These are phyloP conservation scores for Podotricha telesiphe DNA, from an alignment of 2,888 invertebrate species.

Conservation along the genomic window DNA sequence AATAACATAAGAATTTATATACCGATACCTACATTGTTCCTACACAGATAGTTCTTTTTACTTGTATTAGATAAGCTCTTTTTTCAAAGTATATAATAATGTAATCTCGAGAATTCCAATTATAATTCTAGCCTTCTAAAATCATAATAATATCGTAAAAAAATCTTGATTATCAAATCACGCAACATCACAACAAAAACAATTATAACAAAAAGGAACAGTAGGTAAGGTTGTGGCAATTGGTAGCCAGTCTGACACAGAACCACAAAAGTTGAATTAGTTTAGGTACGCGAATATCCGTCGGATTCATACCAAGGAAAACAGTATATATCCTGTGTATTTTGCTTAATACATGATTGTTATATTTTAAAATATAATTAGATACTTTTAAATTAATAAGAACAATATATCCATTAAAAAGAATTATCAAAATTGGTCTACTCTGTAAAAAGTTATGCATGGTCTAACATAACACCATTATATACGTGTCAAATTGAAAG, in stretches of 20 bases:
- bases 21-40: too few relatives aligned
- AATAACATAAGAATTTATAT: too few relatives aligned
- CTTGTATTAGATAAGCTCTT: too few relatives aligned
- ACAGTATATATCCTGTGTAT: background rate
- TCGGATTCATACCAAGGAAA: slow-evolving; percentile 7
- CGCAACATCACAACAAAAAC: slow-evolving; percentile 17
- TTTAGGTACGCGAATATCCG: slow-evolving; percentile 28
- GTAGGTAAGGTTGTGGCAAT: slow-evolving; percentile 15
- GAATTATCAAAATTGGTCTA: too few relatives aligned
- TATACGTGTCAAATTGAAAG: too few relatives aligned
- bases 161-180: slow-evolving; percentile 20
- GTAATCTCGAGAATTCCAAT: background rate
- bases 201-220: slow-evolving; percentile 16
- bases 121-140: background rate
- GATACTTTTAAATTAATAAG: background rate
- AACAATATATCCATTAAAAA: too few relatives aligned
- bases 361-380: background rate
- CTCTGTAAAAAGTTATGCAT: too few relatives aligned
- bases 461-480: too few relatives aligned
- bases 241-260: slow-evolving; percentile 24
- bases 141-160: background rate
- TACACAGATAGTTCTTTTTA: too few relatives aligned
- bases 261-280: slow-evolving; percentile 33
- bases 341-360: background rate
- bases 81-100: too few relatives aligned